phyloP scores from a whole-genome alignment of 1,140 invertebrate genomes.

The Macrobrachium nipponense region DNA sequence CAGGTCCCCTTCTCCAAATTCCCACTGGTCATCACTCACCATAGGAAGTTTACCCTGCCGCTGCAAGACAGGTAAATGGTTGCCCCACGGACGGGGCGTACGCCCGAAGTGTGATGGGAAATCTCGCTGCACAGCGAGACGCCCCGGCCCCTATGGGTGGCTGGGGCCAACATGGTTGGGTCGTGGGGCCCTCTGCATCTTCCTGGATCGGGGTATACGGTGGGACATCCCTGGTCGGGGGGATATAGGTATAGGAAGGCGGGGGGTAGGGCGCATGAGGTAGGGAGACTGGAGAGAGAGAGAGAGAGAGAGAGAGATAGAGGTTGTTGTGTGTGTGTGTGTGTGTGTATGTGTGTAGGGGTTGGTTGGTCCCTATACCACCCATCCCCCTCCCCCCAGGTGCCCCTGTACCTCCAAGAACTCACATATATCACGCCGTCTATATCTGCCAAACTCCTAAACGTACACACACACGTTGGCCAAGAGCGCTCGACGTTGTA shows the following conservation, averaged over 20 bases:
- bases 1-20: too few species aligned
- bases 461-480: too few species aligned
- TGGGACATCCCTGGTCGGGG: not conserved
- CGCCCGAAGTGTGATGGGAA: too few species aligned
- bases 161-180: not conserved
- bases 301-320: not conserved
- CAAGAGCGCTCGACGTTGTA: too few species aligned
- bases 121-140: too few species aligned
- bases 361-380: not conserved
- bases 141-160: slow-evolving; percentile 16
- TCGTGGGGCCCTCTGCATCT: not conserved
- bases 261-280: not conserved
- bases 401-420: too few species aligned
- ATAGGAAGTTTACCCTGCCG: too few species aligned
- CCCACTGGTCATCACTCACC: too few species aligned
- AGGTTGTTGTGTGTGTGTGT: slow-evolving; percentile 5
- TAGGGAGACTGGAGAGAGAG: not conserved
- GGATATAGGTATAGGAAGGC: not conserved
- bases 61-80: too few species aligned
- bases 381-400: not conserved
- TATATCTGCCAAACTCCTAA: too few species aligned
- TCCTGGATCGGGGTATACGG: not conserved
- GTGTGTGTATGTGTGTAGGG: slow-evolving; percentile 20
- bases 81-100: too few species aligned
- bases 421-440: too few species aligned